Percentiles rank a stretch among this genome's conserved stretches.
These are phyloP conservation scores for Zele albiditarsus DNA, from an alignment of 2,888 invertebrate genomes.

Conservation along the genomic window DNA sequence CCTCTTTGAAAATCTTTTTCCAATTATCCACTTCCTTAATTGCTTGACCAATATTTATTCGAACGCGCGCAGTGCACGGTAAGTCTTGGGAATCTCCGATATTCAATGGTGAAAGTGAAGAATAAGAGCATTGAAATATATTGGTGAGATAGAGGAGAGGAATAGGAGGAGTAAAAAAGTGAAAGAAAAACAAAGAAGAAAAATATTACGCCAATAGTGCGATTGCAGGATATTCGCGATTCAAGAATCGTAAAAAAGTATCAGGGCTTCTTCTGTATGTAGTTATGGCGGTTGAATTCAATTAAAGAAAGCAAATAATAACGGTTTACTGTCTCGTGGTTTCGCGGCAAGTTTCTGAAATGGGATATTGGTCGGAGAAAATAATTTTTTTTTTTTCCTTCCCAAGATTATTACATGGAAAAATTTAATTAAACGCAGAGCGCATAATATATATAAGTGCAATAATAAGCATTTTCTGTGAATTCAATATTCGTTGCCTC, in stretches of 20 bases:
- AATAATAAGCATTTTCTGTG: not conserved
- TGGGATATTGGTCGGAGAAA: conserved; percentile 36
- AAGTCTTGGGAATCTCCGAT: conserved; percentile 38
- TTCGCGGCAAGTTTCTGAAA: conserved; percentile 1
- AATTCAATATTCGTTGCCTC: not conserved
- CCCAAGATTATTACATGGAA: conserved; percentile 52
- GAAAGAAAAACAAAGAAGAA: conserved; percentile 23
- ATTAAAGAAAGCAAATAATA: conserved; percentile 60
- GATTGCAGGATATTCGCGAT: conserved; percentile 41
- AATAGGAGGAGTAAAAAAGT: conserved; percentile 31
- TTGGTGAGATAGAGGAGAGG: not conserved
- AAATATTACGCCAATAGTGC: conserved; percentile 39
- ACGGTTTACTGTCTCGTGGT: conserved; percentile 52
- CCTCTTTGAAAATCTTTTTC: conserved; percentile 35
- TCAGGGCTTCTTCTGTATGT: conserved; percentile 17
- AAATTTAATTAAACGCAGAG: conserved; percentile 57
- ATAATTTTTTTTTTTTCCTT: conserved; percentile 55
- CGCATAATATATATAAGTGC: conserved; percentile 8
- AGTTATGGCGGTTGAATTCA: conserved; percentile 49
- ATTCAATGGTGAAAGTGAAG: conserved; percentile 30
- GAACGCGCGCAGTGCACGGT: conserved; percentile 12
- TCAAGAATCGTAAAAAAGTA: conserved; percentile 48
- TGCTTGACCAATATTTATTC: conserved; percentile 44
- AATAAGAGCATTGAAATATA: conserved; percentile 6
- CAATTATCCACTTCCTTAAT: conserved; percentile 44